These are phyloP conservation scores for Nudaria mundana DNA, from an alignment of 2,888 invertebrate genomes.

Conservation along the genomic window DNA sequence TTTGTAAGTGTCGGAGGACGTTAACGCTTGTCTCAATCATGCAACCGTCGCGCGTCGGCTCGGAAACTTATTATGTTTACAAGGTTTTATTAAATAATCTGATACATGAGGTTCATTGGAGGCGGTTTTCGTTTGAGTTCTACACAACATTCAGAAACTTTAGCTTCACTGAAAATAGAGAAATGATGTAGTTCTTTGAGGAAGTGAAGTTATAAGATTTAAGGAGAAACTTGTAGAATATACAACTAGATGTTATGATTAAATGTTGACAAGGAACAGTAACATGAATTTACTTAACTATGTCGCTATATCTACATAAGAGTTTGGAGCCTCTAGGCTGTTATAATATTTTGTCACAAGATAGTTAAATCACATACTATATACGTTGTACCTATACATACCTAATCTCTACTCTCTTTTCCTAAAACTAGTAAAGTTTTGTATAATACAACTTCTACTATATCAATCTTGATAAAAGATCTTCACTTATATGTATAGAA, in stretches of 20 bases:
- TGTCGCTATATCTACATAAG: too few species aligned
- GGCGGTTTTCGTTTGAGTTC: constrained; percentile 12
- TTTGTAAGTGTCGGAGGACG: constrained; percentile 27
- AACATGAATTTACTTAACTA: too few species aligned
- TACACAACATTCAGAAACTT: constrained; percentile 26
- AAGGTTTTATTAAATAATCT: constrained; percentile 49
- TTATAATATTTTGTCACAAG: neutral
- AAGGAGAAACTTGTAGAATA: constrained; percentile 5
- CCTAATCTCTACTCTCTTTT: too few species aligned
- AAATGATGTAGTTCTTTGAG: constrained; percentile 15
- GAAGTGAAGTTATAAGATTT: too few species aligned
- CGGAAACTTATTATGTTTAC: constrained; percentile 45
- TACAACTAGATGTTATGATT: too few species aligned
- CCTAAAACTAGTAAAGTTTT: too few species aligned
- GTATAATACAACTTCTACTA: too few species aligned
- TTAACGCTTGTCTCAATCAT: constrained; percentile 36
- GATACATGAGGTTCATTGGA: constrained; percentile 23
- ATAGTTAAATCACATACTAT: neutral
- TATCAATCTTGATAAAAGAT: too few species aligned
- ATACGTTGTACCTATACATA: too few species aligned
- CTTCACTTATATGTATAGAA: too few species aligned
- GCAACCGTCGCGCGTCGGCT: constrained; percentile 23
- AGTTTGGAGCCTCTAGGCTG: too few species aligned
- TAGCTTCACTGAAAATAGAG: constrained; percentile 14
- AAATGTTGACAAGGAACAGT: too few species aligned